Conservation (phyloP, 1,140 invertebrate species). For the Drosophila navojoa region DNA sequence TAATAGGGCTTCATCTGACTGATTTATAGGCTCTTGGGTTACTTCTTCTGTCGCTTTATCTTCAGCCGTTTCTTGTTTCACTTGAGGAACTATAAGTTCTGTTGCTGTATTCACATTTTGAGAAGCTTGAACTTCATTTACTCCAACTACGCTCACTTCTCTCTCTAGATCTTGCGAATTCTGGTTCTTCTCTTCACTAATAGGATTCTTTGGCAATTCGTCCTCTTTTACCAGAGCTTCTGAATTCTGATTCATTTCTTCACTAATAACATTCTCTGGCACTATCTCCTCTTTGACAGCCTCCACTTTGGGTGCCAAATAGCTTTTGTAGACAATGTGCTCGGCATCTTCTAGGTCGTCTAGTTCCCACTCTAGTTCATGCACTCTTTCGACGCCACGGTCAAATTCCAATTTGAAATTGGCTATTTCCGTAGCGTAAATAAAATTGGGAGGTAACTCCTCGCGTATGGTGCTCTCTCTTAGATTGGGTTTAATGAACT, state of each 20-base stretch:
- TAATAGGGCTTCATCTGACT: background rate
- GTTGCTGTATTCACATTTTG: too few relatives aligned
- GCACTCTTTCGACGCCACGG: conserved; percentile 52
- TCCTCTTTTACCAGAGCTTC: background rate
- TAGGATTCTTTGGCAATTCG: background rate
- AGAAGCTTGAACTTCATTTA: background rate
- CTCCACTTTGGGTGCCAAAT: conserved; percentile 42
- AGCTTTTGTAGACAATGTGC: conserved; percentile 62
- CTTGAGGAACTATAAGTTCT: too few relatives aligned
- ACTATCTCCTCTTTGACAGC: background rate
- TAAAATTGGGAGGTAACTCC: conserved; percentile 59
- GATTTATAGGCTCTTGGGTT: too few relatives aligned
- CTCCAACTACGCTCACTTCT: background rate
- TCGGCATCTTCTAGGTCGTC: conserved; percentile 52
- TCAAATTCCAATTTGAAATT: conserved; percentile 74
- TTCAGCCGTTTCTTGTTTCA: too few relatives aligned
- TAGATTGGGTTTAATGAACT: conserved; percentile 72
- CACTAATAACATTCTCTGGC: background rate
- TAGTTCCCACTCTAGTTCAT: conserved; percentile 60
- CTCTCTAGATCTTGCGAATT: background rate
- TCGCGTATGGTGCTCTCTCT: conserved; percentile 62
- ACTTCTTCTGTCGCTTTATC: too few relatives aligned
- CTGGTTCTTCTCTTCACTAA: background rate
- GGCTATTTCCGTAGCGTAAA: conserved; percentile 75
- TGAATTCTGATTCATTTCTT: background rate